Base-by-base conservation (phyloP, 2,888 invertebrate genomes). In the Dryobota labecula region DNA sequence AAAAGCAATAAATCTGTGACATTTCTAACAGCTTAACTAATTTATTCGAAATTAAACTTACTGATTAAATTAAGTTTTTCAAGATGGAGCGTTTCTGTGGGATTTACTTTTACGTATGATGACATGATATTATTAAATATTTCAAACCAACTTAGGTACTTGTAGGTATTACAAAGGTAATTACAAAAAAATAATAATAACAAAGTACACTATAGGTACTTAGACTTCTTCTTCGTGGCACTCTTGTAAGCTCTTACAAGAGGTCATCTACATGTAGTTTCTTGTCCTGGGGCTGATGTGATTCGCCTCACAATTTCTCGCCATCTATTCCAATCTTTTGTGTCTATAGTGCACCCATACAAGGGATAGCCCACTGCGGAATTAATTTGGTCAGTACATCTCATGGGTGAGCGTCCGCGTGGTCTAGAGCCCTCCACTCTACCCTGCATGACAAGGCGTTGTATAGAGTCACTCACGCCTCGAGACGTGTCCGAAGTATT, bases 1-100 rank as follows among this genome's bases (percentile, higher is more conserved):
- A 74, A 80, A 58, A 15, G 61, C 51, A 45, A 61, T 80, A 80
- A 80, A 64, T 65, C 43, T 43, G 38, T 47, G 27, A 60, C 15
- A 49, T 57, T 43, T 30, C 36, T 57, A 30, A 68, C 56, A 56
- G 49, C 20, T 18, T 33, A 4, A 6, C 15, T 70, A 70, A 57
- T 57, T 78, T 43, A 41, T 51, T 1, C n/a, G 13, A 43, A 58
- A 13, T 15, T 0, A 47, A 47, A 27, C n/a, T 41, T 30, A 20
- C 56, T 47, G 15, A 18, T n/a, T 65, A 33, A 65, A 2, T 62
- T 8, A 24, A 33, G 6, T 20, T 47, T 45, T 76, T 76, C 7
- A 15, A 73, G n/a, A 41, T 15, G 2, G 0, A 36, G 11, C 8
- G 13, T 30, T 15, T 20, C 18, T 41, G n/a, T 20, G 9, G 11